phyloP scores from a whole-genome alignment of 2,888 invertebrate species.

The Macrosoma leucophasiata region DNA sequence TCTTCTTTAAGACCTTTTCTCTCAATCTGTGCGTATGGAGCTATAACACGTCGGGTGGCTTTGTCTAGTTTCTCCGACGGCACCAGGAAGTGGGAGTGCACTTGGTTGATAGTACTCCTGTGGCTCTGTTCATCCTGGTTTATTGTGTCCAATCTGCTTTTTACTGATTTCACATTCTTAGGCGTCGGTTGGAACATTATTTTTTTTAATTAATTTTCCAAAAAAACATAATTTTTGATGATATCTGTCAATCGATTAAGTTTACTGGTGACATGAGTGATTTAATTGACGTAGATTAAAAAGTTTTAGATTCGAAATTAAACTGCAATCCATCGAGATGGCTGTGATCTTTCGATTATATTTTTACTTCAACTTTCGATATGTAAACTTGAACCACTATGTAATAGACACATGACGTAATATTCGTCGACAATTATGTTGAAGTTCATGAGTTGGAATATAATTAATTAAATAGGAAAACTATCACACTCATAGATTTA shows the following conservation, averaged over 20 bases:
- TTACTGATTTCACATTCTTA: slow-evolving; percentile 39
- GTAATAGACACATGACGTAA: too few species aligned
- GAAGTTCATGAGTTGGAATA: too few species aligned
- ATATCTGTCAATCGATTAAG: not conserved
- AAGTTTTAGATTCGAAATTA: too few species aligned
- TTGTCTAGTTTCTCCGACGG: slow-evolving; percentile 66
- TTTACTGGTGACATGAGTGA: not conserved
- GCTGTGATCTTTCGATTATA: too few species aligned
- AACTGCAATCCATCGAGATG: too few species aligned
- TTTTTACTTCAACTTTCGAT: too few species aligned
- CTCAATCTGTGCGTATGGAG: slow-evolving; percentile 73
- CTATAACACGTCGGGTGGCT: slow-evolving; percentile 75
- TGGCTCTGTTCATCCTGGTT: slow-evolving; percentile 26
- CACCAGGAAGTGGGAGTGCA: slow-evolving; percentile 59
- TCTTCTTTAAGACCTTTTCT: slow-evolving; percentile 54
- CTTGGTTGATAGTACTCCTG: slow-evolving; percentile 30
- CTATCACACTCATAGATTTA: too few species aligned
- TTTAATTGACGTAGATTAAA: too few species aligned
- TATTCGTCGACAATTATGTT: too few species aligned
- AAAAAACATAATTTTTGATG: slow-evolving; percentile 1
- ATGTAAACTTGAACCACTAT: too few species aligned
- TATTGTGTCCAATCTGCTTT: slow-evolving; percentile 39
- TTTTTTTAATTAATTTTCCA: slow-evolving; percentile 1
- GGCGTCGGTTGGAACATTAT: slow-evolving; percentile 40
- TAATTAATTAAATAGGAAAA: too few species aligned